Percentiles rank a stretch among this genome's conserved stretches.
phyloP scores from a whole-genome alignment of 2,797 vertebrate genomes.

The Percopsis omiscomaycus region DNA sequence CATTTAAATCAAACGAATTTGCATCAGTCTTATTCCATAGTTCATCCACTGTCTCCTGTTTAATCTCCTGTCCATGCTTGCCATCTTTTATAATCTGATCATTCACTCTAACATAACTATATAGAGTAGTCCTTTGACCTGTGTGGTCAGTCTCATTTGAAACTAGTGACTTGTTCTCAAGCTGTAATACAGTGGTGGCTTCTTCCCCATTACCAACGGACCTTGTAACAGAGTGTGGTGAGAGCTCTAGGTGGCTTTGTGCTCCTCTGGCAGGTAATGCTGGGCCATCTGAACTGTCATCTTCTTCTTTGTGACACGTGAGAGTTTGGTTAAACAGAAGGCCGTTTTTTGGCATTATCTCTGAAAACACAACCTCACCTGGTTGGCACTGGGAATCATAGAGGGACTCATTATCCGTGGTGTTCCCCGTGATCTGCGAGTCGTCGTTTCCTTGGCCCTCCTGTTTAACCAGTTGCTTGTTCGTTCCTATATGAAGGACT shows the following conservation, averaged over 20 bases:
- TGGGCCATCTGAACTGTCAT: conserved; percentile 64
- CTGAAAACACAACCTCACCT: conserved; percentile 71
- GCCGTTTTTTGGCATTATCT: conserved; percentile 76
- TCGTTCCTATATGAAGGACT: conserved; percentile 77
- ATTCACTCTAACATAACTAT: conserved; percentile 35
- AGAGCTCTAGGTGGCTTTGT: conserved; percentile 32
- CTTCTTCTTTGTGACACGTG: conserved; percentile 59
- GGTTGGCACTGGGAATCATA: conserved; percentile 53
- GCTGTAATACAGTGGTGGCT: conserved; percentile 44
- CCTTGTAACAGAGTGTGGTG: conserved; percentile 36
- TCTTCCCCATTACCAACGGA: conserved; percentile 35
- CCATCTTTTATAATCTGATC: conserved; percentile 48
- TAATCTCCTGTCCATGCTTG: conserved; percentile 24
- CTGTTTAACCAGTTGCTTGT: conserved; percentile 52
- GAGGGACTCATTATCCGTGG: conserved; percentile 37
- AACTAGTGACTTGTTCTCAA: conserved; percentile 38
- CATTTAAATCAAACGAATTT: conserved; percentile 12
- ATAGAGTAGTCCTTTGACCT: conserved; percentile 19
- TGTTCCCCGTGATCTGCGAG: conserved; percentile 13
- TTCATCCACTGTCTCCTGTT: conserved; percentile 24
- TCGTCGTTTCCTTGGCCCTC: conserved; percentile 45
- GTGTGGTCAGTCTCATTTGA: conserved; percentile 30
- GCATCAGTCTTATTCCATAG: conserved; percentile 21
- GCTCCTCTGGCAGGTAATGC: conserved; percentile 72
- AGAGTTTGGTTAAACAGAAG: conserved; percentile 69